Base-by-base conservation (phyloP, 2,888 invertebrate genomes). In the Selenia dentaria region DNA sequence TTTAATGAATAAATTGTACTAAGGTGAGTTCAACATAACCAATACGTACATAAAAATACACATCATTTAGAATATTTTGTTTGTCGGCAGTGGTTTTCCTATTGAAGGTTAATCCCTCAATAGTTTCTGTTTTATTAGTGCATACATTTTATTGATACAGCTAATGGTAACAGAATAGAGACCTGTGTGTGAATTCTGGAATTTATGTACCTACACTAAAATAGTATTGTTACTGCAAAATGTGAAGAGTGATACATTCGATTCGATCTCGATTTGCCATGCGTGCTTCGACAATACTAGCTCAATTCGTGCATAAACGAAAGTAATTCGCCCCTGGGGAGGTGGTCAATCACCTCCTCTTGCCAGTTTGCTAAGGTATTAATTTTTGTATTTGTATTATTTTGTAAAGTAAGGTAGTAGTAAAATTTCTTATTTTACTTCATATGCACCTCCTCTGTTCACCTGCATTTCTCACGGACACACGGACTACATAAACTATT, bases 1-100 rank as follows among this genome's bases (percentile, higher is more conserved):
- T 86, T 90, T 89, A 70, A 90, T 90, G 89, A 85, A 80, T 89
- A 80, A 77, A 79, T 77, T 76, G 79, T 82, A 80, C 71, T 89
- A 70, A 88, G 89, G 89, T 90, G 77, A 83, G 88, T 70, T 53
- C 47, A 57, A 29, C 10, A 8, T 41, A 33, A 16, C 41, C 4
- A 42, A 31, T 40, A n/a, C 35, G 29, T 35, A 13, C 12, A 10
- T 37, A 45, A 38, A 37, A 11, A 8, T 25, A 25, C 8, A 16
- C 40, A 11, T n/a, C 11, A 50, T 20, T n/a, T 32, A 11, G 38
- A 60, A 44, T 83, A 82, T 78, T 81, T 73, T 82, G 67, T 42
- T 72, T 75, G 79, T 87, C 87, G 87, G 84, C 83, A 68, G 80
- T 71, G 64, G 61, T 74, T 73, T 73, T 69, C 64, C 65, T 72